Evolutionary conservation across 2,888 invertebrate genomes (phyloP).

Genomic region (Agrenia bidenticulata): DNA sequence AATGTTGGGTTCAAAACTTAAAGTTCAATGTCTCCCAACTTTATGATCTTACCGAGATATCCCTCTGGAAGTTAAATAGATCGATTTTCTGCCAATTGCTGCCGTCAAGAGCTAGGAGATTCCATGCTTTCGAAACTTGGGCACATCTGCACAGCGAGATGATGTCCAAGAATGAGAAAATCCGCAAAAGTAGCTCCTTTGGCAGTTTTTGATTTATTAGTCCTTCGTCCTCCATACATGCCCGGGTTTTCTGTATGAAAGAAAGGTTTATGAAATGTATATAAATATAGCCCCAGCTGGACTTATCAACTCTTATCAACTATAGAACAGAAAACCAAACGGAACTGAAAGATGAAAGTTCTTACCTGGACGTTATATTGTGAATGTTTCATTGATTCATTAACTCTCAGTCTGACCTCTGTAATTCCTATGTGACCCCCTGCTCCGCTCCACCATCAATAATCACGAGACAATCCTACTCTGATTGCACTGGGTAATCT

Average conservation of each 20-base stretch:
- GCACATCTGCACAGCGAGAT: conserved; percentile 94
- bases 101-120: conserved; percentile 94
- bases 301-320: no score
- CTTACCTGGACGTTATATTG: conserved; percentile 41
- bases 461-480: no score
- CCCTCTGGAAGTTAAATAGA: conserved; percentile 96
- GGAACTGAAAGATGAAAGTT: not conserved
- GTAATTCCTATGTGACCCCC: no score
- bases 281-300: not conserved
- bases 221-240: conserved; percentile 77
- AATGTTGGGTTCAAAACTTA: no score
- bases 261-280: not conserved
- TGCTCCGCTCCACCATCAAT: no score
- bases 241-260: conserved; percentile 67
- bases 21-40: no score
- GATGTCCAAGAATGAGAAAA: conserved; percentile 93
- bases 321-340: not conserved
- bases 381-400: conserved; percentile 37
- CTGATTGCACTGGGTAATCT: no score
- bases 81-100: conserved; percentile 99
- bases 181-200: conserved; percentile 79
- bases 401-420: no score
- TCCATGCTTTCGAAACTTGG: conserved; percentile 91
- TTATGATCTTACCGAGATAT: conserved; percentile 81
- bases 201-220: conserved; percentile 92